phyloP scores from a whole-genome alignment of 2,797 vertebrate species.

The Podargus strigoides region DNA sequence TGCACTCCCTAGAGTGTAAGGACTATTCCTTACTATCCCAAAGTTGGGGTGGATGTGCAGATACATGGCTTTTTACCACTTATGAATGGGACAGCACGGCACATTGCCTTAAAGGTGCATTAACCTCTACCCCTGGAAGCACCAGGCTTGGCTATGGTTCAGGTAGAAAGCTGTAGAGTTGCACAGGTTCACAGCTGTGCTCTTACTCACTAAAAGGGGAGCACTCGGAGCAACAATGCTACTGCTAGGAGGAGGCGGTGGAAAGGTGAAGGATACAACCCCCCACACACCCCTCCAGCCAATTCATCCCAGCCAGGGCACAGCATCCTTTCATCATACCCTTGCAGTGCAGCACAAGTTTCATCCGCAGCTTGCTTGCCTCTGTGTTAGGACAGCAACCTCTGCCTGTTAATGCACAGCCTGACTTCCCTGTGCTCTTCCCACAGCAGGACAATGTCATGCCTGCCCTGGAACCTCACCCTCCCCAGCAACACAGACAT shows the following conservation, averaged over 20 bases:
- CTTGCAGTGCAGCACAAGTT: not conserved
- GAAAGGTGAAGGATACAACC: not conserved
- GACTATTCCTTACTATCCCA: not conserved
- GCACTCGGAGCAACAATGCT: not conserved
- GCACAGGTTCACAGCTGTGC: not conserved
- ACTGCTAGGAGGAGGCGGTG: not conserved
- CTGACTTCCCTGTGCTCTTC: conserved; percentile 28
- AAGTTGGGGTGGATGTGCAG: not conserved
- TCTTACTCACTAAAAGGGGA: not conserved
- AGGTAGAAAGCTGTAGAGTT: not conserved
- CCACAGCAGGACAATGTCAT: conserved; percentile 62
- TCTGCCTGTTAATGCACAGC: not conserved
- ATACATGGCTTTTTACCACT: not conserved
- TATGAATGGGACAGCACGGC: not conserved
- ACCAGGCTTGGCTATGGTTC: not conserved
- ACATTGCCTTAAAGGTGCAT: not conserved
- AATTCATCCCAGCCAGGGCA: not conserved
- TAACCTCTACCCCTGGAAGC: not conserved
- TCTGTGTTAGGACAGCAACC: not conserved
- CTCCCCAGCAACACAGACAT: conserved; percentile 22
- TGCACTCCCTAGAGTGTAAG: not conserved
- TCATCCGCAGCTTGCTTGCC: not conserved
- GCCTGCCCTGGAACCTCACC: conserved; percentile 60
- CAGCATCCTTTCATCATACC: not conserved
- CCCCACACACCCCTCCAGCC: accelerated